Conservation (phyloP, 2,113 vertebrate species). For the Cyanoderma ruficeps region DNA sequence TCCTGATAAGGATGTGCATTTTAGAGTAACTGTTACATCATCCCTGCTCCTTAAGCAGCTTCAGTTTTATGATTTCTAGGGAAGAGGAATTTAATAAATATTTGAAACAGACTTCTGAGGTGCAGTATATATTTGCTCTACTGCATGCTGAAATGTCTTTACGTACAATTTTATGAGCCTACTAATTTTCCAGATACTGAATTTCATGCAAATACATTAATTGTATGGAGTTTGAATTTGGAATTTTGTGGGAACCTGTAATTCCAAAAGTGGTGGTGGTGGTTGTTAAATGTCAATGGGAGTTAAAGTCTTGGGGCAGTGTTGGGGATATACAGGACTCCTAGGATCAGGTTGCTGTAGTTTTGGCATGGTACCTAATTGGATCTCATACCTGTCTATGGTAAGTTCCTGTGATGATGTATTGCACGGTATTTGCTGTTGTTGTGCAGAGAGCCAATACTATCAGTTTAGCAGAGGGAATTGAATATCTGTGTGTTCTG, state of each 20-base stretch:
- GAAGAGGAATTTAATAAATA: neutral
- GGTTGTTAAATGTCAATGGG: neutral
- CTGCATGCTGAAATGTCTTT: neutral
- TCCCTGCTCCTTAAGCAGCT: neutral
- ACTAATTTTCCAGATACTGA: neutral
- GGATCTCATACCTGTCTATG: neutral
- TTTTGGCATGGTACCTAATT: neutral
- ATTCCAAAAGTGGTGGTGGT: neutral
- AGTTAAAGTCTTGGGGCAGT: neutral
- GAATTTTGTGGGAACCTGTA: neutral
- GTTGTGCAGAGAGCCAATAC: neutral
- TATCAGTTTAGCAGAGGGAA: neutral
- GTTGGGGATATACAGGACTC: neutral
- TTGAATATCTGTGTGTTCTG: fast-evolving
- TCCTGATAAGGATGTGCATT: neutral
- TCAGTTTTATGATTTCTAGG: neutral
- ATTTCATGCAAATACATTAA: neutral
- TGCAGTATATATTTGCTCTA: neutral
- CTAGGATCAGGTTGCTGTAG: neutral
- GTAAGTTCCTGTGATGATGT: neutral
- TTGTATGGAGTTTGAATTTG: neutral
- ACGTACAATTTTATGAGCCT: neutral
- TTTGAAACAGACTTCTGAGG: neutral
- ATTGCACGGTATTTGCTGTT: neutral
- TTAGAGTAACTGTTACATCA: neutral